A percentile compares a stretch with the other conserved stretches of the same genome.
Evolutionary conservation across 2,888 invertebrate genomes (phyloP).

Genomic region (Cosmia pyralina): DNA sequence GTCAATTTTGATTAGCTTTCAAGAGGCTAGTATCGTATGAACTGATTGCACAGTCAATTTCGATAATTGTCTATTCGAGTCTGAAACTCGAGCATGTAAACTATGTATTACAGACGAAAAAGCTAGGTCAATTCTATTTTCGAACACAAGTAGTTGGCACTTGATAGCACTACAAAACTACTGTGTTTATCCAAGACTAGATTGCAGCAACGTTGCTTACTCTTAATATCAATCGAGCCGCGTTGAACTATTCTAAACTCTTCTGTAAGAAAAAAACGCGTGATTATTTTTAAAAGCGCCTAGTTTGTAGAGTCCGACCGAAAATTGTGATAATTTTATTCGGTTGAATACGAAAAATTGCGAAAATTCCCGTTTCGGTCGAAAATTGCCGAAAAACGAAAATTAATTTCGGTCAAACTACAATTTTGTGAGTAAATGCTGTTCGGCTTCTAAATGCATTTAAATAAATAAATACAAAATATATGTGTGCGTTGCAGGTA

Average conservation of each 20-base stretch:
- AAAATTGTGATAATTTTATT: neutral
- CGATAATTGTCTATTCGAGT: neutral
- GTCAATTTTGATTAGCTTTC: neutral
- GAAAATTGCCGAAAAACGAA: too few relatives aligned
- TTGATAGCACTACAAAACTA: constrained; percentile 35
- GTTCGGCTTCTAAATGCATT: neutral
- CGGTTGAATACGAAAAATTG: neutral
- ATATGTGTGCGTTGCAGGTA: constrained; percentile 68
- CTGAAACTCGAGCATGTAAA: constrained; percentile 6
- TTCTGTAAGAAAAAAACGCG: too few relatives aligned
- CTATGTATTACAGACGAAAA: constrained; percentile 14
- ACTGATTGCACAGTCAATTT: neutral
- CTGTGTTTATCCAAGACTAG: constrained; percentile 19
- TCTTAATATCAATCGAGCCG: neutral
- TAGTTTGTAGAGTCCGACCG: neutral
- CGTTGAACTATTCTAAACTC: neutral
- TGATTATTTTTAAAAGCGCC: too few relatives aligned
- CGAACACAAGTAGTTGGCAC: constrained; percentile 16
- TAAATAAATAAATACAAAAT: neutral
- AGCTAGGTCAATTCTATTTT: constrained; percentile 46
- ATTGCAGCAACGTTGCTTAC: constrained; percentile 12
- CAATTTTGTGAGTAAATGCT: neutral
- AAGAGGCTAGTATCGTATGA: neutral
- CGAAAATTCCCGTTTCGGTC: neutral
- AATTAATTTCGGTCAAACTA: neutral